Evolutionary conservation across 2,888 invertebrate genomes (phyloP).

Genomic region (Agapetus fuscipes): DNA sequence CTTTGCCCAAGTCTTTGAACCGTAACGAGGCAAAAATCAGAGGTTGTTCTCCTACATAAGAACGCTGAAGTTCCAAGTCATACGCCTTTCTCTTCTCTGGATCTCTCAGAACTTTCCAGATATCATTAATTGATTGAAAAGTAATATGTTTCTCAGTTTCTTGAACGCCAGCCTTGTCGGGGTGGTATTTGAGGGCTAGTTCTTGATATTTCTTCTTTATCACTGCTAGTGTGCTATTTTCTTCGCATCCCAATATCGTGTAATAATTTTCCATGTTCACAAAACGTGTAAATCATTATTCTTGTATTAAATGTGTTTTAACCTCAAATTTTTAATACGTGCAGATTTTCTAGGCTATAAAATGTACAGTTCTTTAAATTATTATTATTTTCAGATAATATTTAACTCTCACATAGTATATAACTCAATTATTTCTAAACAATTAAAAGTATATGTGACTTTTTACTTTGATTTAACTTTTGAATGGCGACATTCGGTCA

Average conservation of each 20-base stretch:
- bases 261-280: slow-evolving; percentile 45
- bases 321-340: too few relatives aligned
- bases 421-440: too few relatives aligned
- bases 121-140: slow-evolving; percentile 52
- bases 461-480: too few relatives aligned
- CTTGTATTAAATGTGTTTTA: too few relatives aligned
- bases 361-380: too few relatives aligned
- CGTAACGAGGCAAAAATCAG: slow-evolving; percentile 51
- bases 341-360: too few relatives aligned
- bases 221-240: slow-evolving; percentile 44
- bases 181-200: slow-evolving; percentile 47
- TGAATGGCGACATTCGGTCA: too few relatives aligned
- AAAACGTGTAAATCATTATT: too few relatives aligned
- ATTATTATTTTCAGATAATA: too few relatives aligned
- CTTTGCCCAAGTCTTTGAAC: slow-evolving; percentile 37
- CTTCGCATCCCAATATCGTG: slow-evolving; percentile 43
- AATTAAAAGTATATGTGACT: too few relatives aligned
- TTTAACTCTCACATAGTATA: too few relatives aligned
- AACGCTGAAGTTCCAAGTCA: slow-evolving; percentile 50
- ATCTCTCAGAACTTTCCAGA: slow-evolving; percentile 62
- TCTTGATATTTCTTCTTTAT: slow-evolving; percentile 53
- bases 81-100: slow-evolving; percentile 51
- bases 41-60: slow-evolving; percentile 45
- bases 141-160: slow-evolving; percentile 26
- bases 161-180: slow-evolving; percentile 43